Evolutionary conservation across 2,888 invertebrate species (phyloP), one percentile per base, ranked within the genome.

Genomic region (Phlogophora meticulosa): DNA sequence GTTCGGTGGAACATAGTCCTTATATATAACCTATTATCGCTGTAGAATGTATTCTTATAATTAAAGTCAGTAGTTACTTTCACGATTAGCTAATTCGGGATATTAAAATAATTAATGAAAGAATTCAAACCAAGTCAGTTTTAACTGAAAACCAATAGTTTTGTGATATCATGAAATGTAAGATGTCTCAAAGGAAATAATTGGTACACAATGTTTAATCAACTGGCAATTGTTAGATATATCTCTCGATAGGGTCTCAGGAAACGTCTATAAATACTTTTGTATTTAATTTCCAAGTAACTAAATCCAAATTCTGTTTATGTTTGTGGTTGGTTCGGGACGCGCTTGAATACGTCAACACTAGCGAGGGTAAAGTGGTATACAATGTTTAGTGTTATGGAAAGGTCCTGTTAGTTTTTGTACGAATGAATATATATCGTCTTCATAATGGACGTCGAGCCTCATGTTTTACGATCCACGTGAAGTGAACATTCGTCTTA

Each of bases 401-500:
- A 83, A 84, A 82, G 76, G 80, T 76, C 78, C 76, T 85, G 84
- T 85, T 83, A 75, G 80, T 80, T 85, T 80, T 81, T 75, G 71
- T 79, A 78, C 74, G 79, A 85, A 90, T 87, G 85, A 85, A 88
- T 85, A 88, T 83, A 84, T 82, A 88, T 87, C 64, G 84, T 78
- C 66, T 64, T 74, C 80, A 76, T 83, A 85, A 80, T 84, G 83
- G 76, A 81, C 68, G 58, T 67, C 57, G 67, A 82, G 75, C 75
- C 80, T 78, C 68, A 64, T 78, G 75, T 87, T 91, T 91, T 90
- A 91, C 86, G 83, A 83, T 81, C 64, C 78, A 76, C 75, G 82
- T 82, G 80, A 87, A 87, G 83, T 81, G 80, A 84, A 72, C 86
- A 86, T 90, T 88, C 87, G 82, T 91, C 88, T 87, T 83, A 85